phyloP scores from a whole-genome alignment of 2,888 invertebrate genomes.

The Auanema freiburgensis region DNA sequence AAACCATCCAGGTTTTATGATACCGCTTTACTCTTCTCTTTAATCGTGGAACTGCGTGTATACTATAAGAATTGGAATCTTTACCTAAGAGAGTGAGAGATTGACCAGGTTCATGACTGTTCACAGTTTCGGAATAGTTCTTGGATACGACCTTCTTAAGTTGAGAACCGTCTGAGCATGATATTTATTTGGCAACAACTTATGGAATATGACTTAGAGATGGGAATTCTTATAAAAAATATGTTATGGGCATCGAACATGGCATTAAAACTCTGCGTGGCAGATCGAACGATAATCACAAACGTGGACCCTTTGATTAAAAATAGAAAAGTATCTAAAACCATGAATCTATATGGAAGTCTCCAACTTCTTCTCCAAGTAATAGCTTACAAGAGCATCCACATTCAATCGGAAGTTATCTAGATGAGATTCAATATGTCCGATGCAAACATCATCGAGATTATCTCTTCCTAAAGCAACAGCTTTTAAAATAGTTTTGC shows the following conservation, averaged over 20 bases:
- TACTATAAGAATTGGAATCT: too few relatives aligned
- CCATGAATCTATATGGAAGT: conserved; percentile 27
- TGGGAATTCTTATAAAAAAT: too few relatives aligned
- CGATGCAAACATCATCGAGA: conserved; percentile 57
- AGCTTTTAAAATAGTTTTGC: conserved; percentile 54
- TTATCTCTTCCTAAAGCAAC: conserved; percentile 60
- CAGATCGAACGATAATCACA: conserved; percentile 3
- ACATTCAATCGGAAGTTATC: conserved; percentile 59
- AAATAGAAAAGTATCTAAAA: conserved; percentile 1
- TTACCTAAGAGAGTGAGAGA: too few relatives aligned
- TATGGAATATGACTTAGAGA: too few relatives aligned
- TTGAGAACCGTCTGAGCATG: too few relatives aligned
- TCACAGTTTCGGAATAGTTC: too few relatives aligned
- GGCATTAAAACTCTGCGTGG: neutral
- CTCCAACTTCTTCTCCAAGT: conserved; percentile 52
- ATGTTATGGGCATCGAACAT: neutral
- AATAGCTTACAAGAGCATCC: conserved; percentile 54
- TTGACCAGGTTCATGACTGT: too few relatives aligned
- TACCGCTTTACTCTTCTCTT: too few relatives aligned
- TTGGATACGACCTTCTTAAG: too few relatives aligned
- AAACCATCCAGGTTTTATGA: conserved; percentile 27
- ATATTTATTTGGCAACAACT: too few relatives aligned
- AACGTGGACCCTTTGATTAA: neutral
- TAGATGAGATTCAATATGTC: conserved; percentile 57
- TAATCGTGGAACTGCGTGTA: too few relatives aligned